Evolutionary conservation across 2,888 invertebrate species (phyloP), one percentile per base, ranked within the genome.

Genomic region (Scaeva pyrastri): DNA sequence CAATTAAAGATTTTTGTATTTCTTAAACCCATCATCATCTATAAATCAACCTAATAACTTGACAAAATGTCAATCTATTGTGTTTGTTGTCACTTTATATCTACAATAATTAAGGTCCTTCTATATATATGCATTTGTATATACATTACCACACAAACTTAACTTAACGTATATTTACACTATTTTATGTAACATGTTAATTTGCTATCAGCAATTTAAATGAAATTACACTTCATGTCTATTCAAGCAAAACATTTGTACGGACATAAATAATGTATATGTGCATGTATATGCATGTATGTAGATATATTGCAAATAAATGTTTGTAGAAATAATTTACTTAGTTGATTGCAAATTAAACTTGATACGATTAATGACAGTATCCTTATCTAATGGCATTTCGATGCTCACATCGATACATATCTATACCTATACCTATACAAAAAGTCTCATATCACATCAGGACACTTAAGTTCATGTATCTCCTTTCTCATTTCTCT

Each of bases 261-360:
- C 16, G 4, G 4, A 19, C 16, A 26, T 43, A 14, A 21, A 31
- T 26, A 26, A 26, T 31, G 31, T 31, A 31, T 31, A 31, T 31
- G 31, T 31, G 8, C 8, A 31, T 31, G 8, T 45, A 7, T 0
- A 16, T 19, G 10, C 10, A 45, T 0, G 2, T n/a, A 43, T n/a
- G n/a, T 14, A 19, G 19, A 16, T 70, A 26, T 45, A 8, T 68
- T 19, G n/a, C 14, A 60, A 60, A 68, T 58, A 52, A 58, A 45
- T 68, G 68, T 68, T 68, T 68, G 68, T 71, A 64, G 36, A 77
- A 74, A 82, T 82, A 86, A 82, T 86, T 86, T 86, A 74, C 82
- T 82, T 70, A 86, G 73, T 82, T 86, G 82, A 86, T 86, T 82
- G 86, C 86, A 78, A 86, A 86, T 86, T 86, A 86, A 82, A 86